A percentile compares a stretch with the other conserved stretches of the same genome.
Evolutionary conservation across 2,888 invertebrate species (phyloP).

Genomic region (Pachydiplax longipennis): DNA sequence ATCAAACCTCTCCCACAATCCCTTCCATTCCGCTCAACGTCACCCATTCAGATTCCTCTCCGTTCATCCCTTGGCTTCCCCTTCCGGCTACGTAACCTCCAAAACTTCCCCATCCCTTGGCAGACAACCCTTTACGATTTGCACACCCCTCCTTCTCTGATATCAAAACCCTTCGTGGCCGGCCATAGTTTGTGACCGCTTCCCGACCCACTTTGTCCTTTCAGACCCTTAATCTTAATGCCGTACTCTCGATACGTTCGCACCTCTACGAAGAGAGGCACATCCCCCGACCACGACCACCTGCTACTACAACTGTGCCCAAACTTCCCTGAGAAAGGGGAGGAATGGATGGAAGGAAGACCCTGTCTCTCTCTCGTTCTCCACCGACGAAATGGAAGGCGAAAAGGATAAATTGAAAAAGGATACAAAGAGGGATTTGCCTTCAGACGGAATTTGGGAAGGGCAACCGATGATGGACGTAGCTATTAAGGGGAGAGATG

Average conservation of each 20-base stretch:
- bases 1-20: background rate
- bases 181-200: conserved; percentile 38
- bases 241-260: background rate
- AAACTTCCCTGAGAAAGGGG: too few relatives aligned
- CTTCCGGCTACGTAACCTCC: background rate
- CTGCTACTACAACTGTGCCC: background rate
- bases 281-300: background rate
- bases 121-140: conserved; percentile 28
- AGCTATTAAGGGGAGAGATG: too few relatives aligned
- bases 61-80: background rate
- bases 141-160: background rate
- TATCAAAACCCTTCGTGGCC: background rate
- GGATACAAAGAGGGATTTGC: too few relatives aligned
- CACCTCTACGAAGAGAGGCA: background rate
- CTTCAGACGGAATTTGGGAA: too few relatives aligned
- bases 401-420: too few relatives aligned
- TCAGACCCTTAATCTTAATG: background rate
- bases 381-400: too few relatives aligned
- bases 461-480: too few relatives aligned
- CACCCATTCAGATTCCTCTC: conserved; percentile 39
- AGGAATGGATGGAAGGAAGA: too few relatives aligned
- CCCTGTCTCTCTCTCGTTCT: too few relatives aligned
- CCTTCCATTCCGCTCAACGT: conserved; percentile 17
- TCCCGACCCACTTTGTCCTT: conserved; percentile 31
- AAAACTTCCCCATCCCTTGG: background rate